Conservation (phyloP, 2,113 vertebrate species). For the Donacobius atricapilla region DNA sequence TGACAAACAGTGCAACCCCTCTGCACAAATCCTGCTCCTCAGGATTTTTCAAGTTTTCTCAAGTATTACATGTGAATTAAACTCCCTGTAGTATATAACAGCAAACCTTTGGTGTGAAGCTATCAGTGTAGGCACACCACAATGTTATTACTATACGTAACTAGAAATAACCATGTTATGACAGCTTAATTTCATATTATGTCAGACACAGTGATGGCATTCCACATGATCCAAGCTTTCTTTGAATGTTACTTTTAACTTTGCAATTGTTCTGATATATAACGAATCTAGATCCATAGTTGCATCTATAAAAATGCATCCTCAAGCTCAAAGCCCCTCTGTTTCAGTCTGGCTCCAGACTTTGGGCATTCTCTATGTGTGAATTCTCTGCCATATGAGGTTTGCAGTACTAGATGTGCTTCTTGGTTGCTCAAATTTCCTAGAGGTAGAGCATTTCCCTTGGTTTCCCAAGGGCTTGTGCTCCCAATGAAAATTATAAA, state of each 20-base stretch:
- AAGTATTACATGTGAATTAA: background rate
- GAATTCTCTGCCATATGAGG: background rate
- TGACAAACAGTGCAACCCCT: background rate
- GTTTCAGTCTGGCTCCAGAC: background rate
- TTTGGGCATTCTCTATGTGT: background rate
- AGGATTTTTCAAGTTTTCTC: background rate
- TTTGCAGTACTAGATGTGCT: background rate
- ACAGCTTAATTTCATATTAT: background rate
- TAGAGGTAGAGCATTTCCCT: background rate
- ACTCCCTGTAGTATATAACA: background rate
- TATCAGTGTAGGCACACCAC: background rate
- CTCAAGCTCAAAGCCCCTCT: background rate
- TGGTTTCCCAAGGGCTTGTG: background rate
- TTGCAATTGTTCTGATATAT: background rate
- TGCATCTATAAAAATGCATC: background rate
- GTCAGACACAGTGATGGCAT: background rate
- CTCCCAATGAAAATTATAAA: slow-evolving; percentile 22
- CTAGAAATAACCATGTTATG: background rate
- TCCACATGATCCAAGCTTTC: background rate
- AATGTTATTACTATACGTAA: background rate
- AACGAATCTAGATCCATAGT: background rate
- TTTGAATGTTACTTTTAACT: background rate
- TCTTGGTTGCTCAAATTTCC: background rate
- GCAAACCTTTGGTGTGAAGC: background rate
- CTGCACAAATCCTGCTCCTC: background rate